phyloP scores from a whole-genome alignment of 2,797 vertebrate genomes.

The Gadopsis marmoratus region DNA sequence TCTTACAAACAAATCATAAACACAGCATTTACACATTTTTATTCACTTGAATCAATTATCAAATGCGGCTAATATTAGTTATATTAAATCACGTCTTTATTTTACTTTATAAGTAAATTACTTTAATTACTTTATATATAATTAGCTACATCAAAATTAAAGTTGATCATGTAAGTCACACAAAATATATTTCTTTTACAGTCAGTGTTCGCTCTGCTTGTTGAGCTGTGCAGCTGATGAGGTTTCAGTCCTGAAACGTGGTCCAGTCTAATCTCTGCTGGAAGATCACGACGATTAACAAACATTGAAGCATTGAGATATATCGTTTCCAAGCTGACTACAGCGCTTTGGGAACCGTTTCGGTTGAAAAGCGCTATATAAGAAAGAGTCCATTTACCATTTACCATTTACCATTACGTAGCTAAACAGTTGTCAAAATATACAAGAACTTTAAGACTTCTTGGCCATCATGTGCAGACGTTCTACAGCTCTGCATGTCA shows the following conservation, averaged over 20 bases:
- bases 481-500: conserved; percentile 8
- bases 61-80: conserved; percentile 1
- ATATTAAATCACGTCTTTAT: conserved; percentile 20
- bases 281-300: conserved; percentile 10
- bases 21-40: conserved; percentile 18
- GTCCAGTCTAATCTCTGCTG: conserved; percentile 14
- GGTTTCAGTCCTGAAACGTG: neutral
- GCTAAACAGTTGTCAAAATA: neutral
- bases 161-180: neutral
- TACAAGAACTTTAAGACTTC: neutral
- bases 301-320: neutral
- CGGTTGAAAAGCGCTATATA: too few species aligned
- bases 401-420: too few species aligned
- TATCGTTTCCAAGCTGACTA: neutral
- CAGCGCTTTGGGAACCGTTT: too few species aligned
- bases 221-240: neutral
- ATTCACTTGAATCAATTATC: conserved; percentile 3
- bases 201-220: neutral
- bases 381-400: too few species aligned
- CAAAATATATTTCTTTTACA: conserved; percentile 35
- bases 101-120: conserved; percentile 23
- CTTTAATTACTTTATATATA: conserved; percentile 21
- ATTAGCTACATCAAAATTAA: conserved; percentile 28
- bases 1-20: conserved; percentile 16
- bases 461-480: neutral